phyloP scores from a whole-genome alignment of 2,888 invertebrate genomes.

The Ormia ochracea region DNA sequence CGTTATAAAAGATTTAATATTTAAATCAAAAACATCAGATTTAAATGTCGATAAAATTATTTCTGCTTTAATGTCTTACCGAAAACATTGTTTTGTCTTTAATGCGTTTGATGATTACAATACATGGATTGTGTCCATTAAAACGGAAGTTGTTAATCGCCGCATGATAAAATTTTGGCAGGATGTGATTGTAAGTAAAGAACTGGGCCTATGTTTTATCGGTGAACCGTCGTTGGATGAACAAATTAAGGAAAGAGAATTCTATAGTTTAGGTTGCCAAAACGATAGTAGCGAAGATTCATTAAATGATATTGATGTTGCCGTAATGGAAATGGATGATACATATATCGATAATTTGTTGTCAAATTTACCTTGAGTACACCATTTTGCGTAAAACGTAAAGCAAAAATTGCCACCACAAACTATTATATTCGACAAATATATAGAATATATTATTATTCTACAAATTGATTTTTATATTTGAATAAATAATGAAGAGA shows the following conservation, averaged over 20 bases:
- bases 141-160: constrained; percentile 62
- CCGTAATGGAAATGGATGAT: constrained; percentile 58
- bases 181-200: constrained; percentile 67
- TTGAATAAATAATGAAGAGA: too few relatives aligned
- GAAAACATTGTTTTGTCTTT: constrained; percentile 68
- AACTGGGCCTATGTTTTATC: constrained; percentile 70
- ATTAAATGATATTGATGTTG: constrained; percentile 1
- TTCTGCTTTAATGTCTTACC: constrained; percentile 68
- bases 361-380: constrained; percentile 46
- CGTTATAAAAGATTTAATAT: constrained; percentile 66
- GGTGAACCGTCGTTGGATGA: constrained; percentile 69
- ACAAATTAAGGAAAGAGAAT: constrained; percentile 66
- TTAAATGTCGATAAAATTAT: constrained; percentile 68
- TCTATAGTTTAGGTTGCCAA: constrained; percentile 64
- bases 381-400: too few relatives aligned
- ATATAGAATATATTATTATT: too few relatives aligned
- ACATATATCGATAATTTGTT: constrained; percentile 62
- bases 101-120: constrained; percentile 72
- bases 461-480: too few relatives aligned
- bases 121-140: constrained; percentile 71
- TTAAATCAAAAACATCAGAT: constrained; percentile 51
- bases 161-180: constrained; percentile 71
- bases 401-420: too few relatives aligned
- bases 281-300: constrained; percentile 5
- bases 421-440: too few relatives aligned